A percentile compares a stretch with the other conserved stretches of the same genome.
Evolutionary conservation across 2,888 invertebrate species (phyloP).

Genomic region (Eristalinus sepulchralis): DNA sequence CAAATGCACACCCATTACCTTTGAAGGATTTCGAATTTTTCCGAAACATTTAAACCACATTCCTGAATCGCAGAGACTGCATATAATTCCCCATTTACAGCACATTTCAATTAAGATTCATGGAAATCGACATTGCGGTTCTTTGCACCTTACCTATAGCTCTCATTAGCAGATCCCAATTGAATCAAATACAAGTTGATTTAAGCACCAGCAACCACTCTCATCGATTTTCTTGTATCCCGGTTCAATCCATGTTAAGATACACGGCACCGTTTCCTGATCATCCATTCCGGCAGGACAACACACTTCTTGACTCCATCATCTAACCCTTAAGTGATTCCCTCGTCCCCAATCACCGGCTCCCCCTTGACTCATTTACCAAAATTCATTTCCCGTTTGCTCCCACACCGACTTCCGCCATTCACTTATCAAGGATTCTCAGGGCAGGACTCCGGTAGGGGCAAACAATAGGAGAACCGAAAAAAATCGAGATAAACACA

Average conservation of each 20-base stretch:
- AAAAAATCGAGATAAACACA: slow-evolving; percentile 24
- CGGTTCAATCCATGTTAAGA: background rate
- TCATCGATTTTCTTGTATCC: background rate
- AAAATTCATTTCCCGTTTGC: background rate
- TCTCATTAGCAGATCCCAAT: too few relatives aligned
- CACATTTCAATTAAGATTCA: too few relatives aligned
- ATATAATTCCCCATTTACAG: too few relatives aligned
- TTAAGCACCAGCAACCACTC: background rate
- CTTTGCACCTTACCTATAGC: too few relatives aligned
- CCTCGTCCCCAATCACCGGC: background rate
- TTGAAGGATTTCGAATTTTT: too few relatives aligned
- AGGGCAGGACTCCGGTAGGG: background rate
- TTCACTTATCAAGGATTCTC: background rate
- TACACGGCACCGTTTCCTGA: background rate
- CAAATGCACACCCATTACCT: too few relatives aligned
- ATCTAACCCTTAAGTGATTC: background rate
- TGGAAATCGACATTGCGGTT: too few relatives aligned
- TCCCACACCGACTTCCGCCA: background rate
- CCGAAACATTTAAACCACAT: too few relatives aligned
- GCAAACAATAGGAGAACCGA: background rate
- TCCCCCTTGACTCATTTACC: background rate
- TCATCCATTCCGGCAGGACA: background rate
- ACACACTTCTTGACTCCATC: background rate
- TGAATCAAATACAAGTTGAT: too few relatives aligned
- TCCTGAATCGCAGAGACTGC: too few relatives aligned